Conservation (phyloP, 2,797 vertebrate species). For the Momotus momota region DNA sequence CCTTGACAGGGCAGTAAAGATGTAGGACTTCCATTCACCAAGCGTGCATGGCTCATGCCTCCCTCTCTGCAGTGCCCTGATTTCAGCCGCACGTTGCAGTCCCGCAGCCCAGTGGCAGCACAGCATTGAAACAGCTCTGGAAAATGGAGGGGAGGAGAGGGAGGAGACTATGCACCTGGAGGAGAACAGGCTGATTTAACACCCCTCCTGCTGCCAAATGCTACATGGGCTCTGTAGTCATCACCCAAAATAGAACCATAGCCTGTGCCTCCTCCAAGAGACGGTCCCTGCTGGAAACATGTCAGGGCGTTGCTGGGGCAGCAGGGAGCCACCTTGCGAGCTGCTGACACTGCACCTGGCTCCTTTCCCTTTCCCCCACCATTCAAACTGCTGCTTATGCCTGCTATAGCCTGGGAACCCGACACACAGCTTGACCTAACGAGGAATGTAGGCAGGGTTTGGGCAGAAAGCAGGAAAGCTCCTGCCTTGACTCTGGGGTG, state of each 20-base stretch:
- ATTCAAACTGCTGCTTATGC: background rate
- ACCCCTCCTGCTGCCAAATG: background rate
- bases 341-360: background rate
- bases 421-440: background rate
- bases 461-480: background rate
- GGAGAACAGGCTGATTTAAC: background rate
- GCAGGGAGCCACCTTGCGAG: background rate
- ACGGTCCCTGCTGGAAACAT: background rate
- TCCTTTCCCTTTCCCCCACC: background rate
- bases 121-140: background rate
- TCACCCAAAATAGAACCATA: background rate
- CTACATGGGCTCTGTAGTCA: background rate
- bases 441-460: background rate
- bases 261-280: background rate
- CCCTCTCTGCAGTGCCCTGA: background rate
- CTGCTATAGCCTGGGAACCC: background rate
- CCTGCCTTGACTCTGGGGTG: background rate
- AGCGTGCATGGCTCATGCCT: fast-evolving
- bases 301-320: background rate
- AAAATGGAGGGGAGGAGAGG: background rate
- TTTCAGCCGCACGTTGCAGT: background rate
- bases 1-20: background rate
- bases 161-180: background rate
- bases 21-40: background rate
- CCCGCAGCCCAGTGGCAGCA: background rate